Evolutionary conservation across 92 coral and sea anemone genomes (phyloP), one percentile per base, ranked within the genome.

Genomic region (Porites lobata): DNA sequence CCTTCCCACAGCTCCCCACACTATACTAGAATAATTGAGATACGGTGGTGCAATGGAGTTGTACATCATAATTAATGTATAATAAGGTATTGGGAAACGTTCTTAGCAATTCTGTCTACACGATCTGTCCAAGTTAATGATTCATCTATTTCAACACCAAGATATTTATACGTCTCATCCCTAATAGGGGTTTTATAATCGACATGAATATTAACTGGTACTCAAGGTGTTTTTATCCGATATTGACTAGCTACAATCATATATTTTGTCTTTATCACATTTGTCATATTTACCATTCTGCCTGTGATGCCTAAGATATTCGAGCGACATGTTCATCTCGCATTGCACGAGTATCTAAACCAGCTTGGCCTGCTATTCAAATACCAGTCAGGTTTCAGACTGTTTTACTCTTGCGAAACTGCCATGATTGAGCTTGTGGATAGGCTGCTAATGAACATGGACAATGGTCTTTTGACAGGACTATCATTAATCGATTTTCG

Each of bases 381-480:
- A 19, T 32, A 79, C 74, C 84, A 66, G 52, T 67, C 66, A 29
- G 69, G 76, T 15, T 81, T 62, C 65, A 67, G 78, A 67, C 62
- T 29, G 9, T 11, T 24, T 52, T 54, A 62, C 38, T 81, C 85
- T 50, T 65, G 76, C 32, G 26, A 62, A 20, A 81, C 76, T 13
- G 85, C 85, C 0, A 47, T 81, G 20, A 67, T 81, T 52, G 51
- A 81, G 20, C 69, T 81, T 18, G 76, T 24, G 32, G 32, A 29
- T 29, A 29, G 32, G 32, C 32, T 29, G 32, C 1, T 68, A 47
- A 29, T 65, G 26, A 32, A 67, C 43, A 38, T 69, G 22, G 86
- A 81, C 86, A 81, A 81, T 43, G 66, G 77, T 65, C 54, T 20
- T 11, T 7, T 68, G 43, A 81, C 20, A 20, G 86, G 86, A 8